These are phyloP conservation scores for Indicator indicator DNA, from an alignment of 2,113 vertebrate genomes.

Conservation along the genomic window DNA sequence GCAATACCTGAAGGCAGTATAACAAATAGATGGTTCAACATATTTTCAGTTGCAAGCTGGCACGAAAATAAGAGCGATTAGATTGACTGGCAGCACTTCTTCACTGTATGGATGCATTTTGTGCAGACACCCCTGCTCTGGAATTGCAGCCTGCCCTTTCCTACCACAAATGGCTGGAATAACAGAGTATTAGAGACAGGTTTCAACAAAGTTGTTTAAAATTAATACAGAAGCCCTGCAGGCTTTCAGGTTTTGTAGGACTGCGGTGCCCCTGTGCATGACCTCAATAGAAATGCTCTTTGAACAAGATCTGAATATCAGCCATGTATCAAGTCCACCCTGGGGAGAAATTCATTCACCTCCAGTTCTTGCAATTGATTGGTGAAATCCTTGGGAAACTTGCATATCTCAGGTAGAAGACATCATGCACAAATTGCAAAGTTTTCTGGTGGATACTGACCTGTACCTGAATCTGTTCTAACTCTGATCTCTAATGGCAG, in stretches of 20 bases:
- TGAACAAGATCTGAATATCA: background rate
- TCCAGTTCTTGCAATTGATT: background rate
- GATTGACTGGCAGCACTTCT: constrained; percentile 24
- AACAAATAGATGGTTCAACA: background rate
- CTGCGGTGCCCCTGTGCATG: background rate
- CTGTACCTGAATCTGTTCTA: background rate
- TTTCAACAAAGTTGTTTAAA: background rate
- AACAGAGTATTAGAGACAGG: background rate
- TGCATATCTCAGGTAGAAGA: background rate
- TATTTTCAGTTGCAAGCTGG: background rate
- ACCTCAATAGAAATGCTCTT: background rate
- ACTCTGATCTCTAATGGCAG: background rate
- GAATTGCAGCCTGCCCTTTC: background rate
- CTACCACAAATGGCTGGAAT: background rate
- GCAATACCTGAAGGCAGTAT: background rate
- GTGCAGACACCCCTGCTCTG: background rate
- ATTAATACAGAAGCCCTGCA: background rate
- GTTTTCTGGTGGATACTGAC: background rate
- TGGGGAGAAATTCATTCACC: background rate
- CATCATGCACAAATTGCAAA: background rate
- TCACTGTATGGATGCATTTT: constrained; percentile 3
- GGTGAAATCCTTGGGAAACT: background rate
- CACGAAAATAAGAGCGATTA: background rate
- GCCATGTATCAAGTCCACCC: background rate
- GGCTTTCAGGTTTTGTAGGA: background rate